Conservation (phyloP, 2,113 vertebrate species). For the Tichodroma muraria region DNA sequence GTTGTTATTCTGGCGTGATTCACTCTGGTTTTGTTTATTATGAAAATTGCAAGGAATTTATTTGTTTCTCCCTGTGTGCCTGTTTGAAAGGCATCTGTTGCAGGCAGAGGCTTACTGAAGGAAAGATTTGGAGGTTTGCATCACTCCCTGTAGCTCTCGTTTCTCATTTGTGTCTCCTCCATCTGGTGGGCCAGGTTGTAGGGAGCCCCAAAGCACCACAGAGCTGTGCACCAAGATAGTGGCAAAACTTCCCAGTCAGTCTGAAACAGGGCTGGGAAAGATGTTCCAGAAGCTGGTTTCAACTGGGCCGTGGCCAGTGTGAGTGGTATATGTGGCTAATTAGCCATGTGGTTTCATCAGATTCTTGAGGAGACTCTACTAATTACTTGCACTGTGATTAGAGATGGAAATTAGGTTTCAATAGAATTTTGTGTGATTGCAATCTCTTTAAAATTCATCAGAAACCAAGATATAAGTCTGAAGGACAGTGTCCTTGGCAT, state of each 20-base stretch:
- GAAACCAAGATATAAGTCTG: neutral
- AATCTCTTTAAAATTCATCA: neutral
- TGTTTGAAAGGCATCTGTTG: slow-evolving; percentile 32
- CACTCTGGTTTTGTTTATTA: slow-evolving; percentile 61
- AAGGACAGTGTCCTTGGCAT: neutral
- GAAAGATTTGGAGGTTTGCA: neutral
- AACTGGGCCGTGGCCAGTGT: neutral
- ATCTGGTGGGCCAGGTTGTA: accelerated
- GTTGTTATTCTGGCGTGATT: slow-evolving; percentile 34
- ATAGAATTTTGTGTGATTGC: neutral
- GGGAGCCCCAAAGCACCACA: neutral
- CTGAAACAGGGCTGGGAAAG: neutral
- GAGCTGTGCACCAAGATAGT: neutral
- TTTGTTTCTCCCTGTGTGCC: slow-evolving; percentile 22
- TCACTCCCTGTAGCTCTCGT: neutral
- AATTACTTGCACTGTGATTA: neutral
- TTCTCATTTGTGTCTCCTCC: neutral
- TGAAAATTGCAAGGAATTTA: slow-evolving; percentile 55
- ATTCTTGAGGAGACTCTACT: neutral
- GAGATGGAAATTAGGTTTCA: neutral
- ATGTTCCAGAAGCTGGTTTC: neutral
- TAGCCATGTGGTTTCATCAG: neutral
- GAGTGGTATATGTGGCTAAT: neutral
- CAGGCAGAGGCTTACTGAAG: neutral
- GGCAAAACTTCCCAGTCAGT: neutral